These are phyloP conservation scores for Tipula unca DNA, from an alignment of 2,888 invertebrate species.

Conservation along the genomic window DNA sequence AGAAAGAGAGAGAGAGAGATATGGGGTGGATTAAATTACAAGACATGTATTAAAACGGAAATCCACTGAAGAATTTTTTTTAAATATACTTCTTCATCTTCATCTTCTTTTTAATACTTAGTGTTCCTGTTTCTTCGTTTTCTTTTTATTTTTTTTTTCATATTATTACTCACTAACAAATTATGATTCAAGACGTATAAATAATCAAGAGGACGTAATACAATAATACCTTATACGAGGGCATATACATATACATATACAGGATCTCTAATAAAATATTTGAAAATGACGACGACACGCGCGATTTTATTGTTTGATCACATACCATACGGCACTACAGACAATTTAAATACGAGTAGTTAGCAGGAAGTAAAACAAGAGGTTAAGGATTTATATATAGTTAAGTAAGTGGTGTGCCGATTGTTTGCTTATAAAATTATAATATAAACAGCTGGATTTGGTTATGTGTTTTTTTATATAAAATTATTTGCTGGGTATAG, in stretches of 20 bases:
- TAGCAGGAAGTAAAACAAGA: conserved; percentile 2
- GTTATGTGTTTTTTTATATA: neutral
- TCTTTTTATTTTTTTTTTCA: neutral
- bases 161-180: neutral
- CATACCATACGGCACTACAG: neutral
- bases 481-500: neutral
- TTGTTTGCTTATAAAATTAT: neutral
- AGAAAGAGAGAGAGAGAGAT: neutral
- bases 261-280: neutral
- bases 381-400: neutral
- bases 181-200: neutral
- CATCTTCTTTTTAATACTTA: neutral
- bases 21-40: conserved; percentile 18
- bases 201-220: conserved; percentile 14
- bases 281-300: neutral
- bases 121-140: conserved; percentile 9
- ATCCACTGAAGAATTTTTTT: conserved; percentile 3
- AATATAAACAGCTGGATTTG: neutral
- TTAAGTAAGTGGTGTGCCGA: neutral
- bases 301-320: neutral
- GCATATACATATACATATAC: neutral
- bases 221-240: neutral
- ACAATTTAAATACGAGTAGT: neutral
- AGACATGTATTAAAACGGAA: conserved; percentile 17
- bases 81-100: neutral